A percentile compares a stretch with the other conserved stretches of the same genome.
These are phyloP conservation scores for Hylomyscus alleni DNA, from an alignment of 2,797 vertebrate genomes.

Conservation along the genomic window DNA sequence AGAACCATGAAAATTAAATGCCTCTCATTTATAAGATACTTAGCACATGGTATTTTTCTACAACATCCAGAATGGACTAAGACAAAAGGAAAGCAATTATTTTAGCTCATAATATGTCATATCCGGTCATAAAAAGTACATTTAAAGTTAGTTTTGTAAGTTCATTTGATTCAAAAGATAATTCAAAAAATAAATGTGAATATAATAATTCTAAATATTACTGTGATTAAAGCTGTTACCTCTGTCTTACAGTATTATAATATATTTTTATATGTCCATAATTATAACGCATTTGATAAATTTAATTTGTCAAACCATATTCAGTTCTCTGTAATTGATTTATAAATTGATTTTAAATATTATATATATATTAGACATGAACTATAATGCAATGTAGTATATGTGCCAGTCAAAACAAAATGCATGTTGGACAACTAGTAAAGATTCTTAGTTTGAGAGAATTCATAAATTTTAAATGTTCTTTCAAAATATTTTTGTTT, in stretches of 20 bases:
- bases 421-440: not conserved
- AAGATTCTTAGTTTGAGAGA: not conserved
- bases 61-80: not conserved
- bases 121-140: conserved; percentile 1
- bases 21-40: not conserved
- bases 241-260: not conserved
- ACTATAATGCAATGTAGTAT: not conserved
- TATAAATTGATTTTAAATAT: conserved; percentile 1
- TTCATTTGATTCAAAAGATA: not conserved
- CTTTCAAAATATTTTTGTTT: not conserved
- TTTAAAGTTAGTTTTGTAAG: conserved; percentile 15
- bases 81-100: not conserved
- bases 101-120: not conserved
- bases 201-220: conserved; percentile 16
- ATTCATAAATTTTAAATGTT: not conserved
- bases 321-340: not conserved
- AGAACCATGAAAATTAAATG: not conserved
- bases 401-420: not conserved
- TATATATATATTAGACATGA: not conserved
- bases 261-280: not conserved
- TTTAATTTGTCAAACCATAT: not conserved
- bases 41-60: not conserved
- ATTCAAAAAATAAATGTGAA: not conserved
- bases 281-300: conserved; percentile 46
- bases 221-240: not conserved